Evolutionary conservation across 1,140 invertebrate species (phyloP), one percentile per base, ranked within the genome.

Genomic region (Drosophila tristis): DNA sequence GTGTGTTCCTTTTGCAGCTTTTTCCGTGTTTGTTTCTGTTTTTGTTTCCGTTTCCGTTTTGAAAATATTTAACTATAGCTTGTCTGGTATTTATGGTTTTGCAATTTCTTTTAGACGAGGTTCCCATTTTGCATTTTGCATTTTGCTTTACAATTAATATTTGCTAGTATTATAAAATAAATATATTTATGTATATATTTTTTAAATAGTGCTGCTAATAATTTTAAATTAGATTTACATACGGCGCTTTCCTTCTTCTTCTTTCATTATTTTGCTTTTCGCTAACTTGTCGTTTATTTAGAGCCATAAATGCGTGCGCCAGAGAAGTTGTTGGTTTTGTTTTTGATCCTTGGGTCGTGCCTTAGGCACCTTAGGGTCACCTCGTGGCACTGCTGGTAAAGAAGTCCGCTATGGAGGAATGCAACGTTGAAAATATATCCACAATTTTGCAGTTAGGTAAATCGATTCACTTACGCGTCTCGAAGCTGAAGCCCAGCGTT

Each of bases 401-500:
- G 54, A 89, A 91, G 64, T 91, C 90, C 62, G 81, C 90, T 91
- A 60, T 31, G 8, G 0, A 4, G 6, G 4, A 20, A 15, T 42
- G n/a, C 20, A 42, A 39, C 7, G 31, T 51, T 11, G 16, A 8
- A n/a, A 20, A 39, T 15, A 8, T 11, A 15, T 20, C 2, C 20
- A 54, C 6, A 39, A 9, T 20, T 20, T 2, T 45, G 11, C 25
- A 43, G 47, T 44, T 42, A 26, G 9, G 25, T 20, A 20, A 20
- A 20, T 20, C 20, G 15, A 1, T 57, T 13, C 42, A 80, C 90
- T 91, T 55, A 91, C 90, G 75, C 73, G 90, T 78, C 53, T 92
- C 91, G 39, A 92, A 92, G 74, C 73, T 91, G 26, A 92, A 92
- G 68, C 85, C 75, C 35, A 92, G 58, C 65, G 90, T 89, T 74